Evolutionary conservation across 2,797 vertebrate genomes (phyloP), one percentile per base, ranked within the genome.

Genomic region (Mormyrus proboscirostris): DNA sequence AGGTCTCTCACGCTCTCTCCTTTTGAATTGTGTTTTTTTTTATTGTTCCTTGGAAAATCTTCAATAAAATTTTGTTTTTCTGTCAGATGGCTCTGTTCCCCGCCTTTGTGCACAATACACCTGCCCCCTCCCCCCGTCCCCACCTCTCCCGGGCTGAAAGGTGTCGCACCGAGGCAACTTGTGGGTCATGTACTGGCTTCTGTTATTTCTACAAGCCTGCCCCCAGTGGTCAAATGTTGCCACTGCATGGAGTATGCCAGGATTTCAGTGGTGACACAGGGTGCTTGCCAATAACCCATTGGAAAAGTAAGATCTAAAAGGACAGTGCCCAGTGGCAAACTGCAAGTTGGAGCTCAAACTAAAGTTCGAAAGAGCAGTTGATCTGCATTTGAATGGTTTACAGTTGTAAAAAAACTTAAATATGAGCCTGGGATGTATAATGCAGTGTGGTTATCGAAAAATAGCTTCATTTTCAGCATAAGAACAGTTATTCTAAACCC

Each of bases 131-230:
- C 53, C 16, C 3, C 44, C 5, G 29, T 29, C 29, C 29, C 29
- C 29, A 29, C 0, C 6, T 6, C 44, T 0, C 44, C 5, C 44
- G 5, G 2, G 19, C 55, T n/a, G 55, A 57, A 57, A 57, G 4
- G 55, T n/a, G 19, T n/a, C 5, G 0, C 57, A 25, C 22, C 1
- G 0, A 62, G 59, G 29, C 33, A 76, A 76, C 94, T 95, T 95
- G 94, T 95, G 94, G 94, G 22, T 29, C 25, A 29, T 65, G 62
- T 65, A 94, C 93, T 93, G 93, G 2, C 22, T 65, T 76, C 33
- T 76, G 69, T 41, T 41, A 29, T 5, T 38, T 38, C 69, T 44
- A 14, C 50, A 14, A 88, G 79, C 90, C 73, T 88, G 91, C 92
- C 92, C 88, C 92, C 83, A 86, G 92, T 93, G 92, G 92, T 47